phyloP scores from a whole-genome alignment of 2,888 invertebrate species.

The Caenorhabditis sp. region DNA sequence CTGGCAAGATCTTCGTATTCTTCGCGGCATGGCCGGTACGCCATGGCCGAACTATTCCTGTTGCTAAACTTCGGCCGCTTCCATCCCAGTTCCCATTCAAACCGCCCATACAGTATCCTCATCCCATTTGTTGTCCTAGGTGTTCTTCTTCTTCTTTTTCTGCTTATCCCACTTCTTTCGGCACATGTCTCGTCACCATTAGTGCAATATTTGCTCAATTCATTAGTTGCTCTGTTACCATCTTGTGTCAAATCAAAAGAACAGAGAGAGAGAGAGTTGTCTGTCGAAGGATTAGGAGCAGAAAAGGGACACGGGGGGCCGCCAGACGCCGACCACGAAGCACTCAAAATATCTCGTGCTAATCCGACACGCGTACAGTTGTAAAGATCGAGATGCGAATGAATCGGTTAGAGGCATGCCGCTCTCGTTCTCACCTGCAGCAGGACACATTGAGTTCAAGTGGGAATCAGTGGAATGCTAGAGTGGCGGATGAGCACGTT shows the following conservation, averaged over 20 bases:
- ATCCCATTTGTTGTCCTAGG: too few species aligned
- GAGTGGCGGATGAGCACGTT: constrained; percentile 15
- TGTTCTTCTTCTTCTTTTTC: too few species aligned
- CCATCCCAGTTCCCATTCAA: too few species aligned
- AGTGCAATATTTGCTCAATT: constrained; percentile 59
- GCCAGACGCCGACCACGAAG: constrained; percentile 43
- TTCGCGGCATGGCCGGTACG: too few species aligned
- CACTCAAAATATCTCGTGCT: constrained; percentile 28
- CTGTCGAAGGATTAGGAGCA: constrained; percentile 46
- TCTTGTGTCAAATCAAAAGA: constrained; percentile 38
- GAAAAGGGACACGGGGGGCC: constrained; percentile 8
- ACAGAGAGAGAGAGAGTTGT: constrained; percentile 34
- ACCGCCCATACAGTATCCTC: too few species aligned
- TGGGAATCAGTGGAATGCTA: constrained; percentile 36
- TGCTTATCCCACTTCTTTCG: too few species aligned
- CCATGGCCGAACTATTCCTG: too few species aligned
- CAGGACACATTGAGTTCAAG: constrained; percentile 48
- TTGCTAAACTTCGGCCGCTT: too few species aligned
- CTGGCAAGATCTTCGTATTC: too few species aligned
- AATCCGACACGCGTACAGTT: constrained; percentile 43
- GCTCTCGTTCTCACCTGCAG: constrained; percentile 39
- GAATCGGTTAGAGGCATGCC: constrained; percentile 39
- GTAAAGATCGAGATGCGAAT: constrained; percentile 21
- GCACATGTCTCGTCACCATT: constrained; percentile 50
- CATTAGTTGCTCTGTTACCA: constrained; percentile 54